A percentile compares a stretch with the other conserved stretches of the same genome.
Conservation (phyloP, 2,888 invertebrate genomes). For the Diachrysia chrysitis region DNA sequence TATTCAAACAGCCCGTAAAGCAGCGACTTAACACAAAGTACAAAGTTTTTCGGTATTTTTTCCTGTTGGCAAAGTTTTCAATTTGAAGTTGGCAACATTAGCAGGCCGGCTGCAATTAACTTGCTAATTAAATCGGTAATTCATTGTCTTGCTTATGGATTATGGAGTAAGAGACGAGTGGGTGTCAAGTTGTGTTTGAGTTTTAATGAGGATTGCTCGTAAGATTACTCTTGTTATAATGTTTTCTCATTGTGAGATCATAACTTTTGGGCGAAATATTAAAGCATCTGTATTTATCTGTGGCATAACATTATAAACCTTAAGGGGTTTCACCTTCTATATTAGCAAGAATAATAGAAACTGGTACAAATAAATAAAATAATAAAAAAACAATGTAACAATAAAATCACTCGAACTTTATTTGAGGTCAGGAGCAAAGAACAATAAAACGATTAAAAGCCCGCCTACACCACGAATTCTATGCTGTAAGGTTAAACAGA, state of each 20-base stretch:
- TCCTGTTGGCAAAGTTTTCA: conserved; percentile 54
- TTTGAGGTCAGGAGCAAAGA: not conserved
- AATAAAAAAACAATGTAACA: not conserved
- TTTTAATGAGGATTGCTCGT: conserved; percentile 15
- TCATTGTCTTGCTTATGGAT: conserved; percentile 52
- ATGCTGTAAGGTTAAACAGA: not conserved
- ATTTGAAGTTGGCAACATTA: conserved; percentile 60
- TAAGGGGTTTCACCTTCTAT: too few species aligned
- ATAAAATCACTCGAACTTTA: not conserved
- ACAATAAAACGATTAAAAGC: conserved; percentile 1
- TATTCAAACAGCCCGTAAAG: conserved; percentile 59
- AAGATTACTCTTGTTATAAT: not conserved
- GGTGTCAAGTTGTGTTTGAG: conserved; percentile 21
- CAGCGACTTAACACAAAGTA: conserved; percentile 50
- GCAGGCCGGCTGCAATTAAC: conserved; percentile 49
- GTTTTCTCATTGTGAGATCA: conserved; percentile 1
- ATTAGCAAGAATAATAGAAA: too few species aligned
- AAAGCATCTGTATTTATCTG: too few species aligned
- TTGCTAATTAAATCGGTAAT: conserved; percentile 59
- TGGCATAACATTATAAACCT: too few species aligned
- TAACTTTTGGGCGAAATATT: not conserved
- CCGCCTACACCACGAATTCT: not conserved
- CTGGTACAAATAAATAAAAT: too few species aligned
- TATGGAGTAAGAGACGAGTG: conserved; percentile 25
- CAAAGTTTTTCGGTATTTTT: conserved; percentile 57